Conservation (phyloP, 2,113 vertebrate genomes). For the Psephotus haematonotus region DNA sequence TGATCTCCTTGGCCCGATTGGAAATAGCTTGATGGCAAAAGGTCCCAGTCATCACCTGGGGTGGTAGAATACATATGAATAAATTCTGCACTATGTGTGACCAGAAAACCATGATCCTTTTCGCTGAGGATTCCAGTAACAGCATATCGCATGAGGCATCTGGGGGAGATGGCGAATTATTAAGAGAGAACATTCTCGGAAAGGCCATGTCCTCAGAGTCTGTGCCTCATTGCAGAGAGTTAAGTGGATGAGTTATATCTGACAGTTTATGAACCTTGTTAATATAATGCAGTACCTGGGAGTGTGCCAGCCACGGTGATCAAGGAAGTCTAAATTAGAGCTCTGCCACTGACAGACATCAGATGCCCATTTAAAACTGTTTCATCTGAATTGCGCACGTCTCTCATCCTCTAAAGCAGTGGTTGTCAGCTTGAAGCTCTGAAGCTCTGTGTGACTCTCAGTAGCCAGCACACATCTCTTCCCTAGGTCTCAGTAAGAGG, state of each 20-base stretch:
- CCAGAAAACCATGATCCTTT: neutral
- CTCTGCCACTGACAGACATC: constrained; percentile 20
- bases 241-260: constrained; percentile 66
- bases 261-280: constrained; percentile 66
- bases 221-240: constrained; percentile 41
- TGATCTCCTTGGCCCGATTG: neutral
- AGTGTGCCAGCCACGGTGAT: constrained; percentile 35
- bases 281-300: constrained; percentile 57
- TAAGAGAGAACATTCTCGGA: constrained; percentile 42
- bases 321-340: constrained; percentile 59
- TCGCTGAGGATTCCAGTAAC: constrained; percentile 42
- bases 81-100: neutral
- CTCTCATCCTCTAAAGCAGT: constrained; percentile 20
- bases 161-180: neutral
- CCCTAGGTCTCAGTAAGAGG: neutral
- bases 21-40: neutral
- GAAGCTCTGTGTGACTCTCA: neutral
- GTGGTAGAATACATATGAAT: neutral
- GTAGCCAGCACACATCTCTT: neutral
- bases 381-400: neutral
- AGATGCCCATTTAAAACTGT: constrained; percentile 46
- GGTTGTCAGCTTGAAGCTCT: constrained; percentile 4
- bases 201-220: constrained; percentile 39
- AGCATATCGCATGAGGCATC: neutral
- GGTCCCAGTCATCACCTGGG: neutral